Conservation (phyloP, 2,888 invertebrate species). For the Metallyticus violacea region DNA sequence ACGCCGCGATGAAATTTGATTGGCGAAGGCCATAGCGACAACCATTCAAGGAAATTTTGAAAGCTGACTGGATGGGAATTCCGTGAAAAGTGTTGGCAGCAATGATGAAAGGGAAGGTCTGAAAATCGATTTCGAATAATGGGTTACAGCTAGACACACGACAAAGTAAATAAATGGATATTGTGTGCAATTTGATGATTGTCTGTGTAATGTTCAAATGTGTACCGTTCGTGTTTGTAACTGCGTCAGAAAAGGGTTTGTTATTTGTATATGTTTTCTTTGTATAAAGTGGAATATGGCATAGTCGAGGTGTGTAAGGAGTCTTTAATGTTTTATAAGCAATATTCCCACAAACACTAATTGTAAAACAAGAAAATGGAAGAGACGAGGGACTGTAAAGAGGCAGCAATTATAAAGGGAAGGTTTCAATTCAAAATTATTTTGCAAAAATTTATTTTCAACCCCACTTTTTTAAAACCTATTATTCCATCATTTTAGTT, state of each 20-base stretch:
- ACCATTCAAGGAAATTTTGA: not conserved
- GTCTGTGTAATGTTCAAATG: not conserved
- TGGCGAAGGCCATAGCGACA: too few species aligned
- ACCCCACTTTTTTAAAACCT: too few species aligned
- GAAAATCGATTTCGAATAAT: not conserved
- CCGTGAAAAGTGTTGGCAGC: not conserved
- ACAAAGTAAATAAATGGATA: not conserved
- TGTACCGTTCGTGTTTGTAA: not conserved
- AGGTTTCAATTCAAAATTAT: too few species aligned
- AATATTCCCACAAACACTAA: too few species aligned
- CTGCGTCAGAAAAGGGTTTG: conserved; percentile 1
- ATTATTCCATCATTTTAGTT: too few species aligned
- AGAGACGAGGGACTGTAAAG: too few species aligned
- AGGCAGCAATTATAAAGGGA: too few species aligned
- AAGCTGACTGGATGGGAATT: not conserved
- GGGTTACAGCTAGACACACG: not conserved
- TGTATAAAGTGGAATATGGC: not conserved
- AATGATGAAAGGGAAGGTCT: not conserved
- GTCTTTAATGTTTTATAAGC: too few species aligned
- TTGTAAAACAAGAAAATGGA: too few species aligned
- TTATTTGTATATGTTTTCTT: not conserved
- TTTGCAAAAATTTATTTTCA: too few species aligned
- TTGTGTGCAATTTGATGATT: not conserved
- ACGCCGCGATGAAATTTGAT: too few species aligned
- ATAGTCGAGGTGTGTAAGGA: not conserved